phyloP scores from a whole-genome alignment of 2,113 vertebrate genomes.

The Proterorhinus semilunaris region DNA sequence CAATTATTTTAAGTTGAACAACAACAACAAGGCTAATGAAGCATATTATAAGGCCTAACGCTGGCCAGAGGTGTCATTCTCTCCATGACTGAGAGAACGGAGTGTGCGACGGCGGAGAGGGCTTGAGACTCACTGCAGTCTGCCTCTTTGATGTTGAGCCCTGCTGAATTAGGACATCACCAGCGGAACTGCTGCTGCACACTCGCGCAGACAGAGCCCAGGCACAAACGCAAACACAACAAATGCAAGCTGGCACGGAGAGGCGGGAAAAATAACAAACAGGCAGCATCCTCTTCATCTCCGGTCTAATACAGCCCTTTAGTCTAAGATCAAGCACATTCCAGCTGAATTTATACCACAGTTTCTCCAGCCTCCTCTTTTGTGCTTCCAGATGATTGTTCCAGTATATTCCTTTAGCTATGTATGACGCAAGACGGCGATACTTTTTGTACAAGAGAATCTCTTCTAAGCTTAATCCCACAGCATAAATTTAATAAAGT shows the following conservation, averaged over 20 bases:
- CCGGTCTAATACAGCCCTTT: conserved; percentile 4
- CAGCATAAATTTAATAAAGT: no score
- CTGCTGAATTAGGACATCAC: conserved; percentile 75
- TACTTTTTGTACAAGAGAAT: no score
- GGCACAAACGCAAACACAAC: conserved; percentile 41
- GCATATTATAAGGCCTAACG: neutral
- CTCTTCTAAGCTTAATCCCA: no score
- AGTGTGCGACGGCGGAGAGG: conserved; percentile 53
- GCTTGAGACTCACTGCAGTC: conserved; percentile 67
- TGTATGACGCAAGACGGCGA: no score
- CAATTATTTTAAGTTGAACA: no score
- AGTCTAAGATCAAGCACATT: conserved; percentile 2
- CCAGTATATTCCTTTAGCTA: no score
- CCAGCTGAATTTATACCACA: conserved; percentile 17
- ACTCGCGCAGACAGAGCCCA: conserved; percentile 33
- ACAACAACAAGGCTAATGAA: no score
- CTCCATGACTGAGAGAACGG: neutral
- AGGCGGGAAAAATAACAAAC: conserved; percentile 22
- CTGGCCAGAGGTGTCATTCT: conserved; percentile 11
- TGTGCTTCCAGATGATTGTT: neutral
- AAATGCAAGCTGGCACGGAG: conserved; percentile 37
- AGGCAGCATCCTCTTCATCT: no score
- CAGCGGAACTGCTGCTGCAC: conserved; percentile 61
- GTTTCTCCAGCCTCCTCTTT: neutral
- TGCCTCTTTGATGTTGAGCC: conserved; percentile 72